These are phyloP conservation scores for Fringilla coelebs DNA, from an alignment of 2,797 vertebrate genomes.

Conservation along the genomic window DNA sequence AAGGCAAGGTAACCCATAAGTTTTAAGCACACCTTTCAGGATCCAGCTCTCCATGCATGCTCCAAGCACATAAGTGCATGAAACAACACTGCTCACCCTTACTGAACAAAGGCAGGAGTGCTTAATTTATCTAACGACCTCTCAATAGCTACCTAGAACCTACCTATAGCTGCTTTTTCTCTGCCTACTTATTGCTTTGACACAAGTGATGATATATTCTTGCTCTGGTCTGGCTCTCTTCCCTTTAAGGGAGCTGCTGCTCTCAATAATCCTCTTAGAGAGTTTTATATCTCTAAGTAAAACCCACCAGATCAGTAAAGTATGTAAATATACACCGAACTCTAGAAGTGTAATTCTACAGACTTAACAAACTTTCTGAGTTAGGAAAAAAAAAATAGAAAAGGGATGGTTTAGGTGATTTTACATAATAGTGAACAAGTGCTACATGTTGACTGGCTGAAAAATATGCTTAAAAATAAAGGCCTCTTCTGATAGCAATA, in stretches of 20 bases:
- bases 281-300: not conserved
- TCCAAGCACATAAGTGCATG: not conserved
- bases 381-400: not conserved
- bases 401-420: not conserved
- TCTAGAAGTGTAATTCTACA: not conserved
- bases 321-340: not conserved
- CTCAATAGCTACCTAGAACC: not conserved
- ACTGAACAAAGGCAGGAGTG: not conserved
- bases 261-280: not conserved
- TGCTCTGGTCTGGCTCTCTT: not conserved
- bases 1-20: accelerated
- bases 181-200: not conserved
- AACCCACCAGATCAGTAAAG: not conserved
- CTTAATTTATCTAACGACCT: not conserved
- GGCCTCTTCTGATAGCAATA: not conserved
- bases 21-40: not conserved
- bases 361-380: not conserved
- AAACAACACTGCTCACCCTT: not conserved
- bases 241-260: not conserved
- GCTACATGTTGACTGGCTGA: not conserved
- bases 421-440: not conserved
- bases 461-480: not conserved
- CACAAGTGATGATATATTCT: not conserved
- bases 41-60: not conserved
- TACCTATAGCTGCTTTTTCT: not conserved